A percentile compares a stretch with the other conserved stretches of the same genome.
These are phyloP conservation scores for Phaethon lepturus DNA, from an alignment of 2,113 vertebrate genomes.

Conservation along the genomic window DNA sequence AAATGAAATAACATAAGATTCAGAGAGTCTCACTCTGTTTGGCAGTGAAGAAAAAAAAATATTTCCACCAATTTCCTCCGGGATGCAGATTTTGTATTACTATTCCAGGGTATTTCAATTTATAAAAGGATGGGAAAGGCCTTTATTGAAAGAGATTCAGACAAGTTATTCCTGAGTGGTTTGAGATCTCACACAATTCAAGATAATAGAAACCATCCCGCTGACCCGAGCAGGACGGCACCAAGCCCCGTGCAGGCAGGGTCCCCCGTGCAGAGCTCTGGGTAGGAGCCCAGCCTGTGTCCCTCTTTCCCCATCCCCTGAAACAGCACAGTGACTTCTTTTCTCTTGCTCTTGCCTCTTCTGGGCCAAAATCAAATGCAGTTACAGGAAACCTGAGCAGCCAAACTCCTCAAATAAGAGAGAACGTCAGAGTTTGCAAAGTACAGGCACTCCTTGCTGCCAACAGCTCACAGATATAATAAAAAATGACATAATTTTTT, in stretches of 20 bases:
- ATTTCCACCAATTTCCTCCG: not conserved
- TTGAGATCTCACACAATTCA: not conserved
- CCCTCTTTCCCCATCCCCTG: not conserved
- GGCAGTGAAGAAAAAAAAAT: not conserved
- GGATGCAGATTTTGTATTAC: not conserved
- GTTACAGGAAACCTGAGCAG: not conserved
- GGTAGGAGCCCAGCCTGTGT: not conserved
- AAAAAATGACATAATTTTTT: not conserved
- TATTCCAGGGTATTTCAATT: not conserved
- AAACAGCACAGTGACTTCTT: not conserved
- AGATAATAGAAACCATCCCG: not conserved
- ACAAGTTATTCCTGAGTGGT: not conserved
- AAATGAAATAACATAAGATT: not conserved
- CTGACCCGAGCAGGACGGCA: not conserved
- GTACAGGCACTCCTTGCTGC: not conserved
- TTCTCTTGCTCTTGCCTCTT: not conserved
- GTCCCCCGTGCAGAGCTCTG: not conserved
- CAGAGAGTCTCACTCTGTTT: not conserved
- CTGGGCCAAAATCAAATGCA: not conserved
- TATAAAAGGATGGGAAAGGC: not conserved
- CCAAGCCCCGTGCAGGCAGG: not conserved
- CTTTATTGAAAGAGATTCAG: not conserved
- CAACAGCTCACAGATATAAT: not conserved
- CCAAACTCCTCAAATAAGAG: not conserved
- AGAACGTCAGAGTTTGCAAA: not conserved